Evolutionary conservation across 2,888 invertebrate species (phyloP).

Genomic region (Phaedon cochleariae): DNA sequence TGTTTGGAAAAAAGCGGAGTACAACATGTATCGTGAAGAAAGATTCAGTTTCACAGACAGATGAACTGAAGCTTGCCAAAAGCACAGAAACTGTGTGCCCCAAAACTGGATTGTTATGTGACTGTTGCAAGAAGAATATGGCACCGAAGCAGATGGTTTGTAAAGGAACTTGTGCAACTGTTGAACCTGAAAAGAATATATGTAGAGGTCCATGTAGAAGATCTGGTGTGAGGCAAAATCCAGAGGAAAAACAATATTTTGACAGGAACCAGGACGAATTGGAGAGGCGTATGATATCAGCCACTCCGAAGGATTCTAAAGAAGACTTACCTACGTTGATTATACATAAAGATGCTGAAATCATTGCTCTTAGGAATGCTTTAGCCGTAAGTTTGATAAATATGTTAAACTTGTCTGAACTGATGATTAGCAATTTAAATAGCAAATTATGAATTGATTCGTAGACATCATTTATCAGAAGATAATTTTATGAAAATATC

Average conservation of each 20-base stretch:
- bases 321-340: constrained; percentile 23
- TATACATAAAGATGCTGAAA: constrained; percentile 34
- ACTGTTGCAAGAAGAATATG: background rate
- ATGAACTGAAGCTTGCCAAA: background rate
- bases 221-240: background rate
- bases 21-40: background rate
- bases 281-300: constrained; percentile 1
- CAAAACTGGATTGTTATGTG: background rate
- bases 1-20: background rate
- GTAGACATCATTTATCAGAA: no score
- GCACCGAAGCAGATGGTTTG: background rate
- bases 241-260: background rate
- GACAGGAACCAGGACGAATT: constrained; percentile 14
- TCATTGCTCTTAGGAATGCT: constrained; percentile 28
- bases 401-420: no score
- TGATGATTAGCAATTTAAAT: no score
- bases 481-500: no score
- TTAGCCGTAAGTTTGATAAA: constrained; percentile 24
- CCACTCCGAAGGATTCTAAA: background rate
- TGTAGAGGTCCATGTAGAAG: background rate
- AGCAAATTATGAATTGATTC: no score
- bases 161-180: background rate
- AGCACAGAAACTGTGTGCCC: background rate
- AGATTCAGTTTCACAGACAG: background rate
- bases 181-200: background rate